A percentile compares a stretch with the other conserved stretches of the same genome.
Evolutionary conservation across 2,888 invertebrate species (phyloP).

Genomic region (Agonopterix alstromeriana): DNA sequence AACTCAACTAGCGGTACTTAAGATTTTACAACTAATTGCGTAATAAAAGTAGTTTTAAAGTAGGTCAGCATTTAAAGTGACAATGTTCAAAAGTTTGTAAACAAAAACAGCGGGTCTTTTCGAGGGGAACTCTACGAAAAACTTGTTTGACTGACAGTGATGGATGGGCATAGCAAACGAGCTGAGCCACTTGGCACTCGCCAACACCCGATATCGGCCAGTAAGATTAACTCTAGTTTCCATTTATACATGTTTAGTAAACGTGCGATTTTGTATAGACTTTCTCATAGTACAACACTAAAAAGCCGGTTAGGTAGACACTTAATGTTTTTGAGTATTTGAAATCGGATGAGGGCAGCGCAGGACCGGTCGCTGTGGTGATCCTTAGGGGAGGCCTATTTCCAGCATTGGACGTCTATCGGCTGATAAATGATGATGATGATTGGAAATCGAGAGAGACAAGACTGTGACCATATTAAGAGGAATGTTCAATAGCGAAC

Average conservation of each 20-base stretch:
- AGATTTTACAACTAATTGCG: slow-evolving; percentile 1
- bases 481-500: no score
- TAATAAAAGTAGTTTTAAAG: slow-evolving; percentile 39
- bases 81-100: slow-evolving; percentile 58
- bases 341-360: no score
- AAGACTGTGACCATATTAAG: no score
- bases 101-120: slow-evolving; percentile 58
- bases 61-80: slow-evolving; percentile 45
- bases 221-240: slow-evolving; percentile 3
- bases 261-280: not conserved
- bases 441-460: no score
- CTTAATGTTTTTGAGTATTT: no score
- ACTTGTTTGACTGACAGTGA: slow-evolving; percentile 65
- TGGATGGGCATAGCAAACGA: slow-evolving; percentile 54
- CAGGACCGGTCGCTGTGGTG: no score
- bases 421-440: no score
- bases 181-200: slow-evolving; percentile 29
- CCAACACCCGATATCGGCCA: slow-evolving; percentile 17
- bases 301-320: not conserved
- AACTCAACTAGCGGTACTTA: not conserved
- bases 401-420: no score
- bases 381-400: no score
- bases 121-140: slow-evolving; percentile 60
- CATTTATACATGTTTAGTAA: not conserved
- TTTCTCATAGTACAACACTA: not conserved